These are phyloP conservation scores for Neocrepidodera transversa DNA, from an alignment of 2,888 invertebrate species.

Conservation along the genomic window DNA sequence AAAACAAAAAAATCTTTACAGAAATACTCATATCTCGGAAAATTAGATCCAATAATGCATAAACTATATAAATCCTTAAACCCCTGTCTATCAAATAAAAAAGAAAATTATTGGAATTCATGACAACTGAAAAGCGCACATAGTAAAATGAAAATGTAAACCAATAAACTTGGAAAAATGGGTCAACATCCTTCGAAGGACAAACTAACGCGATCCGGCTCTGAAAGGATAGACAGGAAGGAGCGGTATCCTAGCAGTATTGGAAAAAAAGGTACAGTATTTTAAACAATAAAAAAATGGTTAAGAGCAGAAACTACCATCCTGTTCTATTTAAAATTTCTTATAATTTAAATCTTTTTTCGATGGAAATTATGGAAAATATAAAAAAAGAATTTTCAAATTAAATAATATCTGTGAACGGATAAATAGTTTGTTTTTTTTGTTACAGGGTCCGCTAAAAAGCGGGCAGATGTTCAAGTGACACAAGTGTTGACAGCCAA, in stretches of 20 bases:
- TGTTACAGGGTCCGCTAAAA: constrained; percentile 54
- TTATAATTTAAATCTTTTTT: no score
- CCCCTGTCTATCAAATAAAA: neutral
- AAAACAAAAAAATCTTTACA: neutral
- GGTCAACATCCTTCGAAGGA: constrained; percentile 81
- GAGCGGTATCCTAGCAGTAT: constrained; percentile 73
- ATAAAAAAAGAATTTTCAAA: no score
- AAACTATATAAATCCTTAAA: neutral
- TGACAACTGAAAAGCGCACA: neutral
- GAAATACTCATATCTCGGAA: neutral
- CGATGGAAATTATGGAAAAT: no score
- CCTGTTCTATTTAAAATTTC: no score
- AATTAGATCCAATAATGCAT: neutral
- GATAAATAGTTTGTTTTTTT: no score
- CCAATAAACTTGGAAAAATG: constrained; percentile 62
- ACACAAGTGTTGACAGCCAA: constrained; percentile 56
- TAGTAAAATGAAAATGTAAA: neutral
- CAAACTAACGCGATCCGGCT: constrained; percentile 72
- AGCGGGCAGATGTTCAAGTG: constrained; percentile 54
- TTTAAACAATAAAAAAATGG: neutral
- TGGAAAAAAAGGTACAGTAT: constrained; percentile 68
- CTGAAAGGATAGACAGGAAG: constrained; percentile 65
- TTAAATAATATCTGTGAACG: no score
- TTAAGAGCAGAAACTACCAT: no score
- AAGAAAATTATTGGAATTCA: neutral